A percentile compares a stretch with the other conserved stretches of the same genome.
Conservation (phyloP, 2,797 vertebrate genomes). For the Takifugu ocellatus region DNA sequence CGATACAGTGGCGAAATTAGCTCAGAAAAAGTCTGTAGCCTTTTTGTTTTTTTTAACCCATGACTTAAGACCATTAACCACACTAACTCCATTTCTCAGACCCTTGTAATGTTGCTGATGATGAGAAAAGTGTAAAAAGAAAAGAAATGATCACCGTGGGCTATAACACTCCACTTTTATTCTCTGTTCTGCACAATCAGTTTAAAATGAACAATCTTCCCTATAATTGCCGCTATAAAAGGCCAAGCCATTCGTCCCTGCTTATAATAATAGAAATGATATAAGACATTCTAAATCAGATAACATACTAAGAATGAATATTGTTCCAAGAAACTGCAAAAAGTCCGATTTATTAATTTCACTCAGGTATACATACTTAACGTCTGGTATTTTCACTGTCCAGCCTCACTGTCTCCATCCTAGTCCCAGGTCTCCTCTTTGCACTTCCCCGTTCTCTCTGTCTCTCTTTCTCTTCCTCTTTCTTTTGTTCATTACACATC, state of each 20-base stretch:
- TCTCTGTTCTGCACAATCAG: conserved; percentile 74
- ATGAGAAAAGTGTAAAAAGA: conserved; percentile 26
- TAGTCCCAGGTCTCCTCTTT: conserved; percentile 22
- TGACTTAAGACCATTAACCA: background rate
- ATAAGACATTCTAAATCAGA: conserved; percentile 75
- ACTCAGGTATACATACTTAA: conserved; percentile 55
- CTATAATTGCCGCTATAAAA: conserved; percentile 70
- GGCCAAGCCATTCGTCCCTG: conserved; percentile 63
- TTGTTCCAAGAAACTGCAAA: conserved; percentile 65
- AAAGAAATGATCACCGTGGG: conserved; percentile 58
- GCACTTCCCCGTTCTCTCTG: conserved; percentile 27
- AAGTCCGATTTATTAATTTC: conserved; percentile 63
- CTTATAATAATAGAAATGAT: conserved; percentile 73
- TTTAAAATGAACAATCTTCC: conserved; percentile 74
- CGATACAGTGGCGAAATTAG: no score
- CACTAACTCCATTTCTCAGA: conserved; percentile 8
- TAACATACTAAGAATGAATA: conserved; percentile 72
- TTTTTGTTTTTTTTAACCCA: no score
- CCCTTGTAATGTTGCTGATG: conserved; percentile 9
- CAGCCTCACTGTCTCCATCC: conserved; percentile 31
- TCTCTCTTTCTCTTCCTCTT: conserved; percentile 14
- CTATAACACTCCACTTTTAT: conserved; percentile 76
- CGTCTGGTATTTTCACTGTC: conserved; percentile 34
- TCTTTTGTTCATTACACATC: conserved; percentile 17
- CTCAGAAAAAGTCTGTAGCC: no score